Percentiles rank a stretch among this genome's conserved stretches.
phyloP scores from a whole-genome alignment of 1,140 invertebrate species.

The Calliphora vicina region DNA sequence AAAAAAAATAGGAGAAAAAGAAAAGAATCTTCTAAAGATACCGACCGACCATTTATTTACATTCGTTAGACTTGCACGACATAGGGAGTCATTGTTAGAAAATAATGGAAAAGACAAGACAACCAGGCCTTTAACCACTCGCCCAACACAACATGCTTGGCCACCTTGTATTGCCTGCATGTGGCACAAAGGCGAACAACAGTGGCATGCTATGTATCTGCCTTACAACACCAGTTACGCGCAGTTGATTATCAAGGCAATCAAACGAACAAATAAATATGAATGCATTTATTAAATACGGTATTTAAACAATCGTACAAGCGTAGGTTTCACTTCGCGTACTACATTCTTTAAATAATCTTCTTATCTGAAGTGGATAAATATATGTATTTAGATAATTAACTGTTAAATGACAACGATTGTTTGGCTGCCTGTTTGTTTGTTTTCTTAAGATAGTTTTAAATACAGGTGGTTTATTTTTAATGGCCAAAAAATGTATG shows the following conservation, averaged over 20 bases:
- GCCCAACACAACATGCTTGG: background rate
- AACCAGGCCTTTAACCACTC: no score
- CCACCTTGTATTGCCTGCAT: background rate
- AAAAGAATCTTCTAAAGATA: background rate
- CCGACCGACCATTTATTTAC: background rate
- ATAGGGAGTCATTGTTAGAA: background rate
- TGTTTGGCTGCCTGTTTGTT: background rate
- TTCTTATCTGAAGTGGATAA: conserved; percentile 2
- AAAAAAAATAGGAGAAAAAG: background rate
- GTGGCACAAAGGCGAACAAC: background rate
- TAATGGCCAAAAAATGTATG: no score
- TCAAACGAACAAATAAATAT: background rate
- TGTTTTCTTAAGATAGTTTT: background rate
- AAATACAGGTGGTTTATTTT: no score
- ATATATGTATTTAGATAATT: conserved; percentile 6
- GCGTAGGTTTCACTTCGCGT: background rate
- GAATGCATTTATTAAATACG: background rate
- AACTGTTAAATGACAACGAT: conserved; percentile 13
- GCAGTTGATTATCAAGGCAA: background rate
- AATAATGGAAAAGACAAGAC: background rate
- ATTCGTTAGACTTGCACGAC: background rate
- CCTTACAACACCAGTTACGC: background rate
- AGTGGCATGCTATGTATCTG: background rate
- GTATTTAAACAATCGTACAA: background rate
- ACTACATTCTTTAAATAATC: background rate